These are phyloP conservation scores for Colostygia pectinataria DNA, from an alignment of 2,888 invertebrate species.

Conservation along the genomic window DNA sequence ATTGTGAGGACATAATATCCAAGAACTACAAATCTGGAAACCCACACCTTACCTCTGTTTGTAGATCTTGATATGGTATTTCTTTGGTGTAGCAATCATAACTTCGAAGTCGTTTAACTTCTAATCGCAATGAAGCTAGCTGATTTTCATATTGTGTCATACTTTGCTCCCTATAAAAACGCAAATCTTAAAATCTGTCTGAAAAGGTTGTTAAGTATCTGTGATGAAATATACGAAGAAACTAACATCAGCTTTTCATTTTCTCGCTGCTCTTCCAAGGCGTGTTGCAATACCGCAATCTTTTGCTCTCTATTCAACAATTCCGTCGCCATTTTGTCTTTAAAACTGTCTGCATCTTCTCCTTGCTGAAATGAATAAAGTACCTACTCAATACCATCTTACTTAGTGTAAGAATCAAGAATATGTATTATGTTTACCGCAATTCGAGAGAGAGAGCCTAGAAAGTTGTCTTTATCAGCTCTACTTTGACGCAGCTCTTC, in stretches of 20 bases:
- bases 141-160: slow-evolving; percentile 67
- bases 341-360: slow-evolving; percentile 53
- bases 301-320: slow-evolving; percentile 65
- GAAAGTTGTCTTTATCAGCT: slow-evolving; percentile 76
- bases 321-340: slow-evolving; percentile 68
- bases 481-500: slow-evolving; percentile 67
- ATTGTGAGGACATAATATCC: too few species aligned
- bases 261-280: slow-evolving; percentile 60
- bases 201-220: background rate
- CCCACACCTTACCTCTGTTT: slow-evolving; percentile 56
- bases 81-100: slow-evolving; percentile 69
- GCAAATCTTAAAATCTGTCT: background rate
- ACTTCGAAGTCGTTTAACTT: slow-evolving; percentile 61
- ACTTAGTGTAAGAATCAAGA: background rate
- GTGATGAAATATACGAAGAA: background rate
- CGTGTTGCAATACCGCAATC: slow-evolving; percentile 58
- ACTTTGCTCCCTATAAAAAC: slow-evolving; percentile 58
- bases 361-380: slow-evolving; percentile 55
- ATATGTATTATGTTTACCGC: slow-evolving; percentile 54
- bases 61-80: slow-evolving; percentile 59
- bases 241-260: slow-evolving; percentile 65
- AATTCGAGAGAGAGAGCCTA: slow-evolving; percentile 71
- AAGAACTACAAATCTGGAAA: too few species aligned
- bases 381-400: too few species aligned
- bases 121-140: slow-evolving; percentile 59